Base-by-base conservation (phyloP, 1,140 invertebrate genomes). In the Pogonomyrmex californicus region DNA sequence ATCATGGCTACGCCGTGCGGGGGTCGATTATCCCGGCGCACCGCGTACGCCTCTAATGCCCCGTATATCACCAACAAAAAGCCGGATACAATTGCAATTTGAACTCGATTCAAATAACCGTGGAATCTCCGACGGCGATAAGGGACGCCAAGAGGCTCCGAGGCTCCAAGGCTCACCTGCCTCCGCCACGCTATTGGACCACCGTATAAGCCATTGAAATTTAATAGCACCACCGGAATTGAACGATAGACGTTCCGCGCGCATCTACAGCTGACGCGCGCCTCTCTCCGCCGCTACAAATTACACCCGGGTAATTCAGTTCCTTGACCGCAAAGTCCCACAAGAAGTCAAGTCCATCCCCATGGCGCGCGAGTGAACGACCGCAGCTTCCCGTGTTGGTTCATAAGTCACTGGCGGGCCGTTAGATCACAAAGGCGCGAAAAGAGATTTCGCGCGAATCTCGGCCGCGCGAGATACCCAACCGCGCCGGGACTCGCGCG, bases 231-330 rank as follows among this genome's bases (percentile, higher is more conserved):
- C 68, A 49, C 79, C 79, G 79, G 79, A 83, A 83, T 83, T 83
- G 82, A 85, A 33, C 75, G 82, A 85, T 78, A 85, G 70, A 85
- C 47, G 75, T 58, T 78, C 73, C 73, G 54, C 62, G 54, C 62
- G 73, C 17, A 23, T 58, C 58, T 85, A 65, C 82, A 78, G 82
- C 82, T 85, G 82, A 83, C 79, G 82, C 82, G 36, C 36, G 63
- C 66, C 41, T 14, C 71, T 63, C 54, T 83, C 60, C 44, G 47
- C 38, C 58, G 58, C 82, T 85, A 85, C 82, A 78, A 85, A 85
- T 85, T 85, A 51, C 71, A 63, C 73, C 38, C 60, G 82, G 23
- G 82, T 85, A 85, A 85, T 85, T 85, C 82, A 85, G 82, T 85
- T 85, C 82, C 71, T 78, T 85, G 82, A 85, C 82, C 82, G 82